These are phyloP conservation scores for Polietes domitor DNA, from an alignment of 2,888 invertebrate species.

Conservation along the genomic window DNA sequence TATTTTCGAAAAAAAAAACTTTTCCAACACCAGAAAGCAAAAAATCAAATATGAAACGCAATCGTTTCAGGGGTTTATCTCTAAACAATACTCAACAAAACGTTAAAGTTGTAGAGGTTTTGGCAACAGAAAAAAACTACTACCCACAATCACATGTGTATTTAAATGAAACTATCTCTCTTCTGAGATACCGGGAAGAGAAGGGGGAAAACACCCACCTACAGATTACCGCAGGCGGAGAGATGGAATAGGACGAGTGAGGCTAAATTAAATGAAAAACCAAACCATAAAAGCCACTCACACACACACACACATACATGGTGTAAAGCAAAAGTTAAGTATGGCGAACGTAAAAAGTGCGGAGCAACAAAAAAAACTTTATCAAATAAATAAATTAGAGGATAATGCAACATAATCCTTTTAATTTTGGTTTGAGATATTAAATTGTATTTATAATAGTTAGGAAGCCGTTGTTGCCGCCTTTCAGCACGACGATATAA, in stretches of 20 bases:
- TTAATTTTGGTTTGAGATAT: conserved; percentile 72
- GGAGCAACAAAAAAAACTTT: conserved; percentile 50
- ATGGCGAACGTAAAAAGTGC: conserved; percentile 13
- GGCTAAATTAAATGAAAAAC: conserved; percentile 21
- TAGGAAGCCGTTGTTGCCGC: not conserved
- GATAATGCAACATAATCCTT: conserved; percentile 75
- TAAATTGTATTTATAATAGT: conserved; percentile 58
- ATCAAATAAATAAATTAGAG: conserved; percentile 75
- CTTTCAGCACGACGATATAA: not conserved
- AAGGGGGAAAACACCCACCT: not conserved
- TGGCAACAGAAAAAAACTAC: not conserved
- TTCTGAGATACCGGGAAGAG: not conserved
- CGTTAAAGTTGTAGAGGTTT: not conserved
- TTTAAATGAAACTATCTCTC: not conserved
- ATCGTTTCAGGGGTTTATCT: not conserved
- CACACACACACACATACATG: not conserved
- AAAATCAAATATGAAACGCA: not conserved
- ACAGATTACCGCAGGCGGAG: not conserved
- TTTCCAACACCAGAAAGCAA: not conserved
- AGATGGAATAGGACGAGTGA: not conserved
- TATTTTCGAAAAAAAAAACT: not conserved
- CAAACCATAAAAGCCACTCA: conserved; percentile 42
- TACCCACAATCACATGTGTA: not conserved
- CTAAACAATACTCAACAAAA: not conserved
- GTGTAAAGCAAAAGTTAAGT: conserved; percentile 45